A percentile compares a stretch with the other conserved stretches of the same genome.
Conservation (phyloP, 2,113 vertebrate genomes). For the Anser brachyrhynchus region DNA sequence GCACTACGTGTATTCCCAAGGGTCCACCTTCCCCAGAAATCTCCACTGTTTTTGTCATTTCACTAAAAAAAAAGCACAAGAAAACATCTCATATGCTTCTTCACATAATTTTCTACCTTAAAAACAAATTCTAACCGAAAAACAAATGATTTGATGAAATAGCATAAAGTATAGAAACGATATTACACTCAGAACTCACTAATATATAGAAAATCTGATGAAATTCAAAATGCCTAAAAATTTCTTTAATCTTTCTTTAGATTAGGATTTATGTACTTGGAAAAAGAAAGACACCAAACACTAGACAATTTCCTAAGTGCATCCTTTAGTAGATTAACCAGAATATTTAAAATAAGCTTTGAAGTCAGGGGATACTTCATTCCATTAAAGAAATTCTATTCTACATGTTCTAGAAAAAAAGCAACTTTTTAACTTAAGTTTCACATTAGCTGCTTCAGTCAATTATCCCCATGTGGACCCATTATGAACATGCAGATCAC, state of each 20-base stretch:
- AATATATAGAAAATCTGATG: neutral
- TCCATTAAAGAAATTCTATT: neutral
- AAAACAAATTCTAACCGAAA: neutral
- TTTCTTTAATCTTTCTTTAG: neutral
- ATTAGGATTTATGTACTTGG: neutral
- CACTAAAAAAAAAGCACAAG: constrained; percentile 72
- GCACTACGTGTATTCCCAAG: constrained; percentile 94
- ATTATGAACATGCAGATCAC: neutral
- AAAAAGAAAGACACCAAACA: neutral
- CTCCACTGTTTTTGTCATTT: constrained; percentile 89
- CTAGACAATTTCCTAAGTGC: neutral
- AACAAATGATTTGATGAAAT: neutral
- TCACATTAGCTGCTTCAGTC: neutral
- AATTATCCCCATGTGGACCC: neutral
- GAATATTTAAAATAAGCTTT: neutral
- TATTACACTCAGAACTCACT: neutral
- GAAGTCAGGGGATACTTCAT: neutral
- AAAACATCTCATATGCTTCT: neutral
- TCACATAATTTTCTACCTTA: neutral
- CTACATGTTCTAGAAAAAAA: neutral
- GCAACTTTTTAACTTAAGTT: neutral
- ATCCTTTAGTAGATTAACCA: neutral
- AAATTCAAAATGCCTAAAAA: neutral
- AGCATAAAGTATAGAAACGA: neutral
- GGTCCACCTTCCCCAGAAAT: constrained; percentile 93